Conservation (phyloP, 2,797 vertebrate species). For the Brachymystax lenok region DNA sequence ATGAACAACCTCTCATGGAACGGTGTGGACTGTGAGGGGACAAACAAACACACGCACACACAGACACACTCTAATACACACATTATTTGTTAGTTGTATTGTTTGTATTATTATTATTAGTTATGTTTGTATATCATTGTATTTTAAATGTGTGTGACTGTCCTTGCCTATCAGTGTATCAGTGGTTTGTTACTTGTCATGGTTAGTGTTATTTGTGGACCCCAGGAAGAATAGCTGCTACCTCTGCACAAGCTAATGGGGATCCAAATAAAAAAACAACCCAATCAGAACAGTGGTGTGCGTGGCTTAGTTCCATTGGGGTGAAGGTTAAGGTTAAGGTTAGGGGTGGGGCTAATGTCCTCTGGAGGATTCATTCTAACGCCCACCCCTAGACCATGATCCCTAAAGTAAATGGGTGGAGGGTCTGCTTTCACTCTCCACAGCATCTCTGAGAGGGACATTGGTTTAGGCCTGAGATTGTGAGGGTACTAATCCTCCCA, state of each 20-base stretch:
- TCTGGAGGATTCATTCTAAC: neutral
- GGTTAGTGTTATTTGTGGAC: neutral
- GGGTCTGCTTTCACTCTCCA: conserved; percentile 43
- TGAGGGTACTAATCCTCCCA: conserved; percentile 44
- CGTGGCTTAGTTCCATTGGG: neutral
- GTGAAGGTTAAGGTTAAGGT: neutral
- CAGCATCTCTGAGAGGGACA: conserved; percentile 32
- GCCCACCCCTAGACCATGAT: neutral
- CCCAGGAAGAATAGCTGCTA: too few species aligned
- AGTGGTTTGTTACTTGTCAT: neutral
- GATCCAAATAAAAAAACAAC: neutral
- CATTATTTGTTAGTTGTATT: too few species aligned
- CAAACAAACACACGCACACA: too few species aligned
- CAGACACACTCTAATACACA: too few species aligned
- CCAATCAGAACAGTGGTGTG: neutral
- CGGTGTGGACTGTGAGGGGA: too few species aligned
- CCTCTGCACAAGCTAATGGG: too few species aligned
- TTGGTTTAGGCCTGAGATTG: conserved; percentile 30
- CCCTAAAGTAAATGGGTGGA: conserved; percentile 6
- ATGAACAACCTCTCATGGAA: too few species aligned
- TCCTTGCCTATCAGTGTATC: too few species aligned
- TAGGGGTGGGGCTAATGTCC: neutral
- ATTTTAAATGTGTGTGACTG: too few species aligned
- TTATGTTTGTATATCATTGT: neutral
- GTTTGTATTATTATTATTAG: too few species aligned